A percentile compares a stretch with the other conserved stretches of the same genome.
phyloP scores from a whole-genome alignment of 1,140 invertebrate species.

The Aphelenchoides fujianensis region DNA sequence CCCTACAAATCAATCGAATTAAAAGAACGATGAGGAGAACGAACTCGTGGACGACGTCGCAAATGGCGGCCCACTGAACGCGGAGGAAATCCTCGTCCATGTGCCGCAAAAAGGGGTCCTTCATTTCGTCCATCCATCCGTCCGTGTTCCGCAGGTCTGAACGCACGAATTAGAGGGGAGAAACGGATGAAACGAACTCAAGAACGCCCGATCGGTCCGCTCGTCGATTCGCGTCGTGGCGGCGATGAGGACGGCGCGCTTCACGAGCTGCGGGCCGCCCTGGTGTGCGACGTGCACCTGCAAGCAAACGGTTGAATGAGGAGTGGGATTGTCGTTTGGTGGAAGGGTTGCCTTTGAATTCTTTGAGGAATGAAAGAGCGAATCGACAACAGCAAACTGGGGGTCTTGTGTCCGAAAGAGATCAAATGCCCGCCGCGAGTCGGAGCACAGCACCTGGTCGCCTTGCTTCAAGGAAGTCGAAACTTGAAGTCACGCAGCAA shows the following conservation, averaged over 20 bases:
- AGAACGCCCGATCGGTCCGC: slow-evolving; percentile 55
- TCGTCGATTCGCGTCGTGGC: slow-evolving; percentile 52
- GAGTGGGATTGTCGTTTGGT: too few relatives aligned
- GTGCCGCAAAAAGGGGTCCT: slow-evolving; percentile 53
- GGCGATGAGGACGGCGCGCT: slow-evolving; percentile 51
- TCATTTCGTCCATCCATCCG: slow-evolving; percentile 49
- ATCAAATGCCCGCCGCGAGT: too few relatives aligned
- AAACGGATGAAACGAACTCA: slow-evolving; percentile 20
- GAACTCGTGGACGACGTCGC: slow-evolving; percentile 58
- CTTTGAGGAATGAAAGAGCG: too few relatives aligned
- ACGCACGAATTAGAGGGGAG: not conserved
- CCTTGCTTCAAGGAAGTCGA: too few relatives aligned
- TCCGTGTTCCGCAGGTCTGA: slow-evolving; percentile 60
- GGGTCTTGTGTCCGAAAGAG: too few relatives aligned
- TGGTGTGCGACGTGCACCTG: slow-evolving; percentile 58
- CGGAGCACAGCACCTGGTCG: too few relatives aligned
- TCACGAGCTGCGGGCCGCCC: slow-evolving; percentile 46
- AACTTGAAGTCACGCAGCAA: too few relatives aligned
- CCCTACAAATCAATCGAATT: slow-evolving; percentile 34
- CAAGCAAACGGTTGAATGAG: too few relatives aligned
- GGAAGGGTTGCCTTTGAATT: too few relatives aligned
- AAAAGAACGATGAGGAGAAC: too few relatives aligned
- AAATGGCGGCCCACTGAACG: slow-evolving; percentile 58
- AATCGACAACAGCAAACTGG: too few relatives aligned
- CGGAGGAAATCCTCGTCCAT: slow-evolving; percentile 53